A percentile compares a stretch with the other conserved stretches of the same genome.
Evolutionary conservation across 1,140 invertebrate species (phyloP).

Genomic region (Cephus cinctus): DNA sequence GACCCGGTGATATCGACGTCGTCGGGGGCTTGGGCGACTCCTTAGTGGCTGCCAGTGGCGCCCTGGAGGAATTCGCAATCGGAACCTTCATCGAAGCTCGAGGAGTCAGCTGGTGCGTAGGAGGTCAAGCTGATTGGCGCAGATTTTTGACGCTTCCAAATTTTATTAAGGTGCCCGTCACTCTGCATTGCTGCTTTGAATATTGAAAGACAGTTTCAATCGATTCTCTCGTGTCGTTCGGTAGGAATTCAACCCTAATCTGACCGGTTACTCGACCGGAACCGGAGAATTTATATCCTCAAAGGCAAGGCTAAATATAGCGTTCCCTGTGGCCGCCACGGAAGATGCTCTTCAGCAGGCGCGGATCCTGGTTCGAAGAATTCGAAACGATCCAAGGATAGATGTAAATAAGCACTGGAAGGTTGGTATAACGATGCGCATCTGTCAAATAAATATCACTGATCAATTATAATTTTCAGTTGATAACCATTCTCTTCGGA

Average conservation of each 20-base stretch:
- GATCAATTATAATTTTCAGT: slow-evolving; percentile 33
- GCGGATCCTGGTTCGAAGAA: slow-evolving; percentile 65
- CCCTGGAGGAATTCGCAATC: slow-evolving; percentile 69
- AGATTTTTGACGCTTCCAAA: slow-evolving; percentile 71
- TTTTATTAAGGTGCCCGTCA: slow-evolving; percentile 61
- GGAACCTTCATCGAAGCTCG: slow-evolving; percentile 74
- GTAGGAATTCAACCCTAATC: slow-evolving; percentile 64
- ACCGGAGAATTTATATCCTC: slow-evolving; percentile 69
- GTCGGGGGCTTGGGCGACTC: slow-evolving; percentile 79
- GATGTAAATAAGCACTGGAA: slow-evolving; percentile 75
- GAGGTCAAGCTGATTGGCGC: slow-evolving; percentile 69
- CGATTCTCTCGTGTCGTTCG: not conserved
- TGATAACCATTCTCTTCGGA: slow-evolving; percentile 82
- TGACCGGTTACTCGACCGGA: slow-evolving; percentile 69
- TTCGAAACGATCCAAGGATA: slow-evolving; percentile 64
- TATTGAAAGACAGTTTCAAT: not conserved
- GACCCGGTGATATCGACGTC: slow-evolving; percentile 76
- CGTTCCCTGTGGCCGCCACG: slow-evolving; percentile 71
- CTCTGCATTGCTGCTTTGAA: slow-evolving; percentile 1
- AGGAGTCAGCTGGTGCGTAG: slow-evolving; percentile 76
- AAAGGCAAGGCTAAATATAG: slow-evolving; percentile 67
- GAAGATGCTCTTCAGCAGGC: slow-evolving; percentile 71
- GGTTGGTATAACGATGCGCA: slow-evolving; percentile 45
- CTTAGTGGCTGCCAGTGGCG: slow-evolving; percentile 74
- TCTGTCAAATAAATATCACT: not conserved